phyloP scores from a whole-genome alignment of 2,888 invertebrate species.

The Orthosia incerta region DNA sequence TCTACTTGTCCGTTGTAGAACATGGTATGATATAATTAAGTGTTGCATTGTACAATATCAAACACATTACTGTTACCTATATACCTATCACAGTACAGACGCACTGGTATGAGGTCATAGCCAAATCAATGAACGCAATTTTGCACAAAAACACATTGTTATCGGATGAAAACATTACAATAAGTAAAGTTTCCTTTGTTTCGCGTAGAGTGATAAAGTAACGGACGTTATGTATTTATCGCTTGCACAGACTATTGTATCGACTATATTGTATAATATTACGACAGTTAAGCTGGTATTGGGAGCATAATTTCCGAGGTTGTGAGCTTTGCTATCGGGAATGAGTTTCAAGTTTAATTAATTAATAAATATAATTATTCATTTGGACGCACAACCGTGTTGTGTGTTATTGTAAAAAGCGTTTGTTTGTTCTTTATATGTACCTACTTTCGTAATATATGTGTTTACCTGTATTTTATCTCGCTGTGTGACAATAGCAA shows the following conservation, averaged over 20 bases:
- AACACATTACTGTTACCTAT: slow-evolving; percentile 74
- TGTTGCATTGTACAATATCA: slow-evolving; percentile 66
- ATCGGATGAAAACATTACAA: slow-evolving; percentile 64
- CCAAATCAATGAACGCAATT: slow-evolving; percentile 70
- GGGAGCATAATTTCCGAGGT: slow-evolving; percentile 91
- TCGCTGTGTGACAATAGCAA: slow-evolving; percentile 88
- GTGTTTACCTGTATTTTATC: slow-evolving; percentile 84
- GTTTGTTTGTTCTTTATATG: slow-evolving; percentile 89
- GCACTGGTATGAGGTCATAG: slow-evolving; percentile 72
- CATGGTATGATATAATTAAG: slow-evolving; percentile 62
- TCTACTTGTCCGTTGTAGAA: slow-evolving; percentile 62
- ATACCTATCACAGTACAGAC: slow-evolving; percentile 74
- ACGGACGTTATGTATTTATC: slow-evolving; percentile 70
- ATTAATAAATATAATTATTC: slow-evolving; percentile 76
- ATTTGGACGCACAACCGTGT: slow-evolving; percentile 88
- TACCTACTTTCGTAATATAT: slow-evolving; percentile 83
- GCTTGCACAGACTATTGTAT: slow-evolving; percentile 77
- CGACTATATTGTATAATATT: slow-evolving; percentile 81
- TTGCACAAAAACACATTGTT: slow-evolving; percentile 79
- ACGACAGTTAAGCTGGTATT: slow-evolving; percentile 89
- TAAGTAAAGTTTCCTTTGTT: slow-evolving; percentile 68
- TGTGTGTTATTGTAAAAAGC: slow-evolving; percentile 87
- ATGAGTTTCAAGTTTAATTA: slow-evolving; percentile 86
- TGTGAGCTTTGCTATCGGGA: slow-evolving; percentile 90
- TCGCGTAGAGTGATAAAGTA: slow-evolving; percentile 60